Evolutionary conservation across 2,888 invertebrate species (phyloP).

Genomic region (Cheiracanthium punctorium): DNA sequence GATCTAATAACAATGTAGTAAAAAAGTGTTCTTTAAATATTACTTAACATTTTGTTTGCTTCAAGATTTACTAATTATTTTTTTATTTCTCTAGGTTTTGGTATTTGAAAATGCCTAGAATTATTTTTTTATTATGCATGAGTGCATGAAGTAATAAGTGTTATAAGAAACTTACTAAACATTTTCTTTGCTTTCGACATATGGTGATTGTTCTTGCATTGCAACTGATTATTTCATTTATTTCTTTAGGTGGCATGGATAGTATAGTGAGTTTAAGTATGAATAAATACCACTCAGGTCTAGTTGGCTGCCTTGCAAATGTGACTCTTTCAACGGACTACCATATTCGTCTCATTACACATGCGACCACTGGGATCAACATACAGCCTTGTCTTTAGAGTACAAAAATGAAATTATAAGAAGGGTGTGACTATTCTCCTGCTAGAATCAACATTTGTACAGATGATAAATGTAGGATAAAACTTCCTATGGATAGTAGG

Average conservation of each 20-base stretch:
- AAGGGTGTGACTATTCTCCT: constrained; percentile 47
- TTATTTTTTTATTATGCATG: too few species aligned
- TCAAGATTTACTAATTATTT: too few species aligned
- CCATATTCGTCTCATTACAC: constrained; percentile 81
- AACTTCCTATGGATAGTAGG: constrained; percentile 69
- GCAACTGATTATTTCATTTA: too few species aligned
- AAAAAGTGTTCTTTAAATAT: too few species aligned
- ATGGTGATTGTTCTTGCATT: too few species aligned
- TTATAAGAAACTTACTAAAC: too few species aligned
- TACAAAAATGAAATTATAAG: constrained; percentile 41
- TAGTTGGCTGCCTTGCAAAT: constrained; percentile 89
- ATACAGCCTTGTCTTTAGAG: constrained; percentile 75
- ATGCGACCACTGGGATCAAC: constrained; percentile 81
- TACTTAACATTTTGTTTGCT: too few species aligned
- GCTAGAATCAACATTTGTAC: constrained; percentile 62
- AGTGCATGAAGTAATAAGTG: too few species aligned
- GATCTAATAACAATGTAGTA: too few species aligned
- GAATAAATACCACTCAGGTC: constrained; percentile 83
- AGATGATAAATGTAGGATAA: constrained; percentile 61
- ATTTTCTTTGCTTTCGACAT: too few species aligned
- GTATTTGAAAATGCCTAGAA: too few species aligned
- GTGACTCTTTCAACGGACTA: constrained; percentile 87
- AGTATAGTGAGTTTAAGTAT: constrained; percentile 81
- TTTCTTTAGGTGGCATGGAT: constrained; percentile 85
- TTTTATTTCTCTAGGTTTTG: too few species aligned